These are phyloP conservation scores for Galerucella calmariensis DNA, from an alignment of 2,888 invertebrate genomes.

Conservation along the genomic window DNA sequence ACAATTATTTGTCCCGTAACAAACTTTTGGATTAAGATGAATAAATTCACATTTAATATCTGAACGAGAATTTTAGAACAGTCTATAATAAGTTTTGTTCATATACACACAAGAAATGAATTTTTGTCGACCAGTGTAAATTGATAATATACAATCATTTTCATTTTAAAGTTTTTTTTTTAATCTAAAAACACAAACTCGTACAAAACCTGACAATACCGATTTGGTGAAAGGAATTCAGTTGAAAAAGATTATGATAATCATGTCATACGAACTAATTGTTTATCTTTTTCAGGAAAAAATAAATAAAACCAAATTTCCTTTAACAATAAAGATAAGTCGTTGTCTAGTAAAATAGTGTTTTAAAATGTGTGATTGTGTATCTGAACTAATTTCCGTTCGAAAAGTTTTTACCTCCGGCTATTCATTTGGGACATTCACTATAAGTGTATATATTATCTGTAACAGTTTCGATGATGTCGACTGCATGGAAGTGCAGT, in stretches of 20 bases:
- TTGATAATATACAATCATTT: no score
- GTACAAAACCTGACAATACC: no score
- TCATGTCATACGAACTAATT: neutral
- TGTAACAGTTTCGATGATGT: constrained; percentile 5
- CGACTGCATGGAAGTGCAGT: constrained; percentile 19
- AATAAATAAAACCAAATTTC: constrained; percentile 13
- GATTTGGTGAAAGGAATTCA: no score
- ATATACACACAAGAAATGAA: no score
- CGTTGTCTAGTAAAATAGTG: neutral
- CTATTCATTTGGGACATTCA: constrained; percentile 21
- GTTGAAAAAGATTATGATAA: neutral
- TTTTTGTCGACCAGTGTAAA: no score
- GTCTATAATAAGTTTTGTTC: no score
- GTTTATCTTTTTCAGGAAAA: constrained; percentile 5
- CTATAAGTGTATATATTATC: neutral
- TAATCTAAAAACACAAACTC: no score
- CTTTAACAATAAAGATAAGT: constrained; percentile 12
- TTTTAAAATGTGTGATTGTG: neutral
- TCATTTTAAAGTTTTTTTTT: no score
- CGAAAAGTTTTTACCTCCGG: constrained; percentile 9
- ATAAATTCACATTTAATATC: no score
- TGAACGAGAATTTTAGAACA: no score
- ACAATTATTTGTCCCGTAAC: no score
- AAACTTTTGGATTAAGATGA: no score
- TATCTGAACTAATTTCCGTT: constrained; percentile 17